Conservation (phyloP, 2,888 invertebrate species). For the Dynastes maya region DNA sequence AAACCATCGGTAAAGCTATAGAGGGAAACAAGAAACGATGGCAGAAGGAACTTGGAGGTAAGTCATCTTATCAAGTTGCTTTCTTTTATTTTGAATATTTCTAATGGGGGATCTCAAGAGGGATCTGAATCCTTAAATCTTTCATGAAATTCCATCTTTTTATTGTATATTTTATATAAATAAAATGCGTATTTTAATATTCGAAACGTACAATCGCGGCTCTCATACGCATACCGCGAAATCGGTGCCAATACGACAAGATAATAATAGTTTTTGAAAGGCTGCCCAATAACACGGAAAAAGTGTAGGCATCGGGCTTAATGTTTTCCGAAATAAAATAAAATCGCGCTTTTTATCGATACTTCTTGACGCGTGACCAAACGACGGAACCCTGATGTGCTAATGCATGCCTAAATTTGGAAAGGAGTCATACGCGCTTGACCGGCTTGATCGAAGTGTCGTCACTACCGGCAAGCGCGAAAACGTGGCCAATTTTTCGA, state of each 20-base stretch:
- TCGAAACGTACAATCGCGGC: neutral
- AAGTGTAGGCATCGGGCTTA: conserved; percentile 39
- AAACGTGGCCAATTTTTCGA: too few species aligned
- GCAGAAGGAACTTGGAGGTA: conserved; percentile 45
- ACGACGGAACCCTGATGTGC: neutral
- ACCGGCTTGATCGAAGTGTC: neutral
- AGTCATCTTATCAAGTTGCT: neutral
- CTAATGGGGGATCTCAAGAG: neutral
- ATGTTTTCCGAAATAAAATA: conserved; percentile 37
- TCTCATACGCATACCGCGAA: conserved; percentile 28
- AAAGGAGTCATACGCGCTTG: conserved; percentile 7
- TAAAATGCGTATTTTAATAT: conserved; percentile 37
- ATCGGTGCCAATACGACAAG: conserved; percentile 49
- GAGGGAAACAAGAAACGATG: conserved; percentile 22
- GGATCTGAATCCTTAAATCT: too few species aligned
- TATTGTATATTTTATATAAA: conserved; percentile 3
- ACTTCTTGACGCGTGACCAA: conserved; percentile 2
- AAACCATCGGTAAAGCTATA: neutral
- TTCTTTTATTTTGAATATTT: conserved; percentile 25
- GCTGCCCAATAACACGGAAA: conserved; percentile 50
- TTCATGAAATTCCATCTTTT: conserved; percentile 6
- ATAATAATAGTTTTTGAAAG: conserved; percentile 52
- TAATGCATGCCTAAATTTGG: conserved; percentile 33
- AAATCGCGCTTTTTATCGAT: conserved; percentile 35
- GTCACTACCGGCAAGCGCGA: neutral